Percentiles rank a stretch among this genome's conserved stretches.
Conservation (phyloP, 2,797 vertebrate species). For the Scarus forsteni region DNA sequence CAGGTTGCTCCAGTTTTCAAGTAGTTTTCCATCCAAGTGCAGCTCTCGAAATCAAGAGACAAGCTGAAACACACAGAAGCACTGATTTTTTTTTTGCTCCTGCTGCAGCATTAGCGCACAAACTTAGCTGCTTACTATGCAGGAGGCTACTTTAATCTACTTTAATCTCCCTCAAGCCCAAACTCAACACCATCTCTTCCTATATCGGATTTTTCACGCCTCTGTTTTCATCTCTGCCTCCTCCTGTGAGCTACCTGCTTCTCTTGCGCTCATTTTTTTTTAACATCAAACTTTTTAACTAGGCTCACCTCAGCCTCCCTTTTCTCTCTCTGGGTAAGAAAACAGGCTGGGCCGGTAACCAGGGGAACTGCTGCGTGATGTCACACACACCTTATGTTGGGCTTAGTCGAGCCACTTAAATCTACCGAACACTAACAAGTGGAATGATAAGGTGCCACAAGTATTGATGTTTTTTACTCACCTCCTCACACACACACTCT, state of each 20-base stretch:
- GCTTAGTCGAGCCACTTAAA: slow-evolving; percentile 63
- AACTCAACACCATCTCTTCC: slow-evolving; percentile 13
- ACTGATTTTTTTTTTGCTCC: background rate
- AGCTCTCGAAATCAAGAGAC: slow-evolving; percentile 6
- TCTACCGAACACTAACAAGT: slow-evolving; percentile 22
- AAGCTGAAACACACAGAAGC: slow-evolving; percentile 9
- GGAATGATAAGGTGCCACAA: slow-evolving; percentile 48
- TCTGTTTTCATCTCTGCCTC: slow-evolving; percentile 8
- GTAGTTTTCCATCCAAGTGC: background rate
- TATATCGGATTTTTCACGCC: slow-evolving; percentile 1
- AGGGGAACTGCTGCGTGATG: slow-evolving; percentile 56
- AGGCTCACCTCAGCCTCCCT: slow-evolving; percentile 16
- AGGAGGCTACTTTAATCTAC: slow-evolving; percentile 34
- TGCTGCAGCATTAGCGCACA: slow-evolving; percentile 17
- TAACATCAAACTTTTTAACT: slow-evolving; percentile 20
- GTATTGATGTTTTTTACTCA: slow-evolving; percentile 55
- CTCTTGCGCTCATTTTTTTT: slow-evolving; percentile 5
- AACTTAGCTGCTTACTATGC: slow-evolving; percentile 19
- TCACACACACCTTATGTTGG: slow-evolving; percentile 54
- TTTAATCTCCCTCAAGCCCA: slow-evolving; percentile 11
- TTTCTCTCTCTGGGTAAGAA: slow-evolving; percentile 27
- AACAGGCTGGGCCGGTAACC: slow-evolving; percentile 44
- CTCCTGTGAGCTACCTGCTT: slow-evolving; percentile 1
- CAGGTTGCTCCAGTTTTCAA: slow-evolving; percentile 2
- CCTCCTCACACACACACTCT: slow-evolving; percentile 31